These are phyloP conservation scores for Campylomormyrus numenius DNA, from an alignment of 2,113 vertebrate species.

Conservation along the genomic window DNA sequence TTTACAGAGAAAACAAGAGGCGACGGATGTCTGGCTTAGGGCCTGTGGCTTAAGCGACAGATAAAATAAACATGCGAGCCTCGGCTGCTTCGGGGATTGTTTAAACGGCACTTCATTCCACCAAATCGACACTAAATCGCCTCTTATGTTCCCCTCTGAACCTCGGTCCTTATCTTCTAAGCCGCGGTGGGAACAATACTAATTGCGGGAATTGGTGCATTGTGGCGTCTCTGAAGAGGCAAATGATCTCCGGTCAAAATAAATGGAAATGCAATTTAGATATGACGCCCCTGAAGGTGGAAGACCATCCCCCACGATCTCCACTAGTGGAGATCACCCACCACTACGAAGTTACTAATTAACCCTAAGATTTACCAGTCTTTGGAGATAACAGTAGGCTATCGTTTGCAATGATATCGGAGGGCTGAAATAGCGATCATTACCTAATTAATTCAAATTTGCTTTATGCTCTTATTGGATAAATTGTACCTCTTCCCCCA, in stretches of 20 bases:
- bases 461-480: background rate
- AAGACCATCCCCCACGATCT: background rate
- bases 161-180: slow-evolving; percentile 17
- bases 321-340: too few species aligned
- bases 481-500: background rate
- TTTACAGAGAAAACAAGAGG: slow-evolving; percentile 32
- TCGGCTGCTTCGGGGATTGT: slow-evolving; percentile 10
- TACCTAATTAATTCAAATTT: slow-evolving; percentile 1
- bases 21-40: background rate
- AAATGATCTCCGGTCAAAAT: slow-evolving; percentile 10
- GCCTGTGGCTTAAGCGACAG: slow-evolving; percentile 14
- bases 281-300: background rate
- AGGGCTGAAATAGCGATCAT: background rate
- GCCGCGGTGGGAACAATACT: slow-evolving; percentile 12
- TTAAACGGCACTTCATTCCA: slow-evolving; percentile 24
- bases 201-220: slow-evolving; percentile 21
- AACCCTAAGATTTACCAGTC: background rate
- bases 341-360: background rate
- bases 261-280: slow-evolving; percentile 1
- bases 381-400: slow-evolving; percentile 3
- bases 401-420: background rate
- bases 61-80: slow-evolving; percentile 24
- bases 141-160: slow-evolving; percentile 17
- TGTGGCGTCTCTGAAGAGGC: slow-evolving; percentile 12
- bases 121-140: slow-evolving; percentile 17